phyloP scores from a whole-genome alignment of 2,888 invertebrate species.

The Megamerina dolium region DNA sequence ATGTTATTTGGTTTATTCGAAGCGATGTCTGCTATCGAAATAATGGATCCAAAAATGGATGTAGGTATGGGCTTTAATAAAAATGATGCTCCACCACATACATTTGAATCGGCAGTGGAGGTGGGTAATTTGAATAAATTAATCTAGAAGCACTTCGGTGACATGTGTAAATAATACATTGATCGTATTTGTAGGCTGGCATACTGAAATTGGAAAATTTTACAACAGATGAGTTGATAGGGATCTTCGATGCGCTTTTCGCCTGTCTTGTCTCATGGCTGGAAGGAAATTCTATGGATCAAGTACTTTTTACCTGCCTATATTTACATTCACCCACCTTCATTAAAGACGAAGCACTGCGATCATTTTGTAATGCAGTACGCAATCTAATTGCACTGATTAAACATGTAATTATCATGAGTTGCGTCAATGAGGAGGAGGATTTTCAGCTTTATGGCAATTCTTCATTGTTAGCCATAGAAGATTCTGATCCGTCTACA shows the following conservation, averaged over 20 bases:
- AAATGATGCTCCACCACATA: slow-evolving; percentile 74
- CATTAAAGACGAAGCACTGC: slow-evolving; percentile 75
- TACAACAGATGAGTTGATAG: slow-evolving; percentile 74
- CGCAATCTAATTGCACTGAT: slow-evolving; percentile 87
- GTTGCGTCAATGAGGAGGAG: slow-evolving; percentile 88
- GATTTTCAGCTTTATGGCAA: slow-evolving; percentile 89
- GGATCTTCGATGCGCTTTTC: slow-evolving; percentile 88
- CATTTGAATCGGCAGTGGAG: slow-evolving; percentile 79
- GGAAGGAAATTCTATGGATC: slow-evolving; percentile 92
- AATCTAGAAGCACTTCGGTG: no score
- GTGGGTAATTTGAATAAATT: slow-evolving; percentile 55
- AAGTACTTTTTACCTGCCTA: slow-evolving; percentile 94
- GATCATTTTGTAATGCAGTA: slow-evolving; percentile 79
- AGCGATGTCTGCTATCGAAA: slow-evolving; percentile 99
- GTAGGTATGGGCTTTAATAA: slow-evolving; percentile 95
- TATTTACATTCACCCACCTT: slow-evolving; percentile 87
- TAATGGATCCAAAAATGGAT: slow-evolving; percentile 99
- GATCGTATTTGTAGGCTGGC: slow-evolving; percentile 54
- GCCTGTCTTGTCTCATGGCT: slow-evolving; percentile 95
- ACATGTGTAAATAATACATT: no score
- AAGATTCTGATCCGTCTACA: slow-evolving; percentile 65
- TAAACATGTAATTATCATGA: slow-evolving; percentile 80
- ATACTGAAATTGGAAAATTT: slow-evolving; percentile 72
- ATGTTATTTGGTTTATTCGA: slow-evolving; percentile 88
- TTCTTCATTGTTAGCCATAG: slow-evolving; percentile 71